phyloP scores from a whole-genome alignment of 2,888 invertebrate genomes.

The Lutraria lutraria region DNA sequence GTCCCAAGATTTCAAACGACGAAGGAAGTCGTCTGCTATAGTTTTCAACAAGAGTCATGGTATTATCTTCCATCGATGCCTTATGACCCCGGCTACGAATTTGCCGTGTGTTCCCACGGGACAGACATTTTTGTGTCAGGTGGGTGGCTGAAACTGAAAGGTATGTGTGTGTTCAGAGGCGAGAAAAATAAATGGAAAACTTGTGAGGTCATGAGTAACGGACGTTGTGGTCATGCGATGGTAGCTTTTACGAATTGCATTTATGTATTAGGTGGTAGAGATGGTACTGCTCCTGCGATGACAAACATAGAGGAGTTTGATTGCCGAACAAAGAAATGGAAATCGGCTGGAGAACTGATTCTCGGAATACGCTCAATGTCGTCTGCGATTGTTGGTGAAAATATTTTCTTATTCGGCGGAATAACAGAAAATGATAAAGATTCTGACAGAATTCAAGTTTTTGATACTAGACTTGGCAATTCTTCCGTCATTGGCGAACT shows the following conservation, averaged over 20 bases:
- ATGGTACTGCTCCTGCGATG: constrained; percentile 77
- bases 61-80: constrained; percentile 79
- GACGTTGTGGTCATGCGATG: constrained; percentile 81
- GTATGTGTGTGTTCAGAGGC: constrained; percentile 77
- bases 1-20: constrained; percentile 76
- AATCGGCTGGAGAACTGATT: constrained; percentile 75
- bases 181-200: constrained; percentile 79
- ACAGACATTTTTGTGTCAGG: constrained; percentile 80
- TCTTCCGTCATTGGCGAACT: constrained; percentile 77
- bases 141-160: constrained; percentile 78
- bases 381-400: constrained; percentile 77
- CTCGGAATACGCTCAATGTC: constrained; percentile 77
- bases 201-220: constrained; percentile 77
- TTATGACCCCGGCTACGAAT: constrained; percentile 80
- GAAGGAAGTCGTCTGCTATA: constrained; percentile 80
- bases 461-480: constrained; percentile 74
- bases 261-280: constrained; percentile 79
- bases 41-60: constrained; percentile 79
- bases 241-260: constrained; percentile 76
- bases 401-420: constrained; percentile 79
- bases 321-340: constrained; percentile 77
- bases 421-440: constrained; percentile 78
- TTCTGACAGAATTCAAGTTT: constrained; percentile 78
- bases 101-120: constrained; percentile 77
- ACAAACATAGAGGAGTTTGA: constrained; percentile 79